A percentile compares a stretch with the other conserved stretches of the same genome.
Conservation (phyloP, 2,113 vertebrate species). For the Tympanuchus pallidicinctus region DNA sequence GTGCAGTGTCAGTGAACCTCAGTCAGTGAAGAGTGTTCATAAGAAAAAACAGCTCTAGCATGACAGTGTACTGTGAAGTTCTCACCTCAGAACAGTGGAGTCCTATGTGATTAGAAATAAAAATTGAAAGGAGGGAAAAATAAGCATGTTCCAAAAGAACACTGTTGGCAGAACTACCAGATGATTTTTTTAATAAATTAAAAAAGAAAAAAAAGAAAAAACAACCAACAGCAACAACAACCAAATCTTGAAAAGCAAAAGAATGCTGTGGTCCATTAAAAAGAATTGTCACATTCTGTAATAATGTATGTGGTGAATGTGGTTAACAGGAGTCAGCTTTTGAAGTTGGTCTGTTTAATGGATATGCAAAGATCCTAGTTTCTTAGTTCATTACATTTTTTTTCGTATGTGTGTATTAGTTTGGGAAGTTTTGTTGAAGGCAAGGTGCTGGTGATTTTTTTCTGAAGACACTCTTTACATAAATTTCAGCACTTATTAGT, state of each 20-base stretch:
- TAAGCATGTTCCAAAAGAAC: background rate
- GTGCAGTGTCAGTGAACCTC: background rate
- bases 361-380: background rate
- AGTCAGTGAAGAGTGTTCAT: background rate
- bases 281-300: background rate
- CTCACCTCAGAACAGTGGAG: background rate
- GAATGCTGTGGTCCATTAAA: background rate
- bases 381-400: background rate
- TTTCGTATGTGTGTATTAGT: background rate
- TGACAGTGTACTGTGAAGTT: background rate
- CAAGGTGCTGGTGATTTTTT: background rate
- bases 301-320: background rate
- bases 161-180: background rate
- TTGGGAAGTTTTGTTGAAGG: background rate
- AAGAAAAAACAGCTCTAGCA: background rate
- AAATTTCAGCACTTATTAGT: background rate
- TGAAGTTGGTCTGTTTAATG: background rate
- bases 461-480: background rate
- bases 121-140: background rate
- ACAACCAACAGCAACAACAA: background rate
- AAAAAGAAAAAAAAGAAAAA: background rate
- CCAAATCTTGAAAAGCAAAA: conserved; percentile 19
- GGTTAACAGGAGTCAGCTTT: background rate
- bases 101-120: background rate
- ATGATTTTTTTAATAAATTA: background rate